These are phyloP conservation scores for Sapayoa aenigma DNA, from an alignment of 2,113 vertebrate species.

Conservation along the genomic window DNA sequence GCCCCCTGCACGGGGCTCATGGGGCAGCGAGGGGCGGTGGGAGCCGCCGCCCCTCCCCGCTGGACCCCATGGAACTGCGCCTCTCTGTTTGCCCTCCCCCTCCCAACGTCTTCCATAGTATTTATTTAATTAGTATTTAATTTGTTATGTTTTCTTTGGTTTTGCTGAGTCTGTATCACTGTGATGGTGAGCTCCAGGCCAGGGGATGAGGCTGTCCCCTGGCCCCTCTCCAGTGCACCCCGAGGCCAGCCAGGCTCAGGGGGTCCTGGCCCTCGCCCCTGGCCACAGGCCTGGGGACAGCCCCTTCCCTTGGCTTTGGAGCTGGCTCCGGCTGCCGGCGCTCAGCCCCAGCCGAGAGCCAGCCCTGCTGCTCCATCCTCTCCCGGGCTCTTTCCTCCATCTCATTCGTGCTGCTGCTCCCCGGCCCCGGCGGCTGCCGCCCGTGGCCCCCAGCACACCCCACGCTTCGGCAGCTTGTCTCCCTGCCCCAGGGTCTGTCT, in stretches of 20 bases:
- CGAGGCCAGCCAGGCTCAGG: neutral
- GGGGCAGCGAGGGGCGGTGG: neutral
- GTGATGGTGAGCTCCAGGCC: constrained; percentile 68
- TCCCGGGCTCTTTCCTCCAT: neutral
- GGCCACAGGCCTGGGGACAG: neutral
- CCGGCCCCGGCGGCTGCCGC: neutral
- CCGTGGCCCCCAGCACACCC: neutral
- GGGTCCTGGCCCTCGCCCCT: neutral
- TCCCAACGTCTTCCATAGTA: constrained; percentile 78
- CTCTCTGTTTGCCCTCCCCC: constrained; percentile 57
- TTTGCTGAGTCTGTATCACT: constrained; percentile 81
- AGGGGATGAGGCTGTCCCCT: neutral
- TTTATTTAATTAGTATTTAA: constrained; percentile 87
- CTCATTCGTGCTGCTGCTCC: constrained; percentile 6
- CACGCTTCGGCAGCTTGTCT: neutral
- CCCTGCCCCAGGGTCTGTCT: neutral
- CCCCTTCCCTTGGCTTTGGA: neutral
- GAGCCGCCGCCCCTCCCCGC: neutral
- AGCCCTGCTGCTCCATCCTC: neutral
- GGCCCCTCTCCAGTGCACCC: neutral
- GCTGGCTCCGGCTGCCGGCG: neutral
- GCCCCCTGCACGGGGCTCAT: neutral
- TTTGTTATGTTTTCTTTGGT: constrained; percentile 78
- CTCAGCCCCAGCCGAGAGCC: neutral
- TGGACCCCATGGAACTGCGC: constrained; percentile 33